Base-by-base conservation (phyloP, 2,888 invertebrate genomes). In the Exephanes ischioxanthus region DNA sequence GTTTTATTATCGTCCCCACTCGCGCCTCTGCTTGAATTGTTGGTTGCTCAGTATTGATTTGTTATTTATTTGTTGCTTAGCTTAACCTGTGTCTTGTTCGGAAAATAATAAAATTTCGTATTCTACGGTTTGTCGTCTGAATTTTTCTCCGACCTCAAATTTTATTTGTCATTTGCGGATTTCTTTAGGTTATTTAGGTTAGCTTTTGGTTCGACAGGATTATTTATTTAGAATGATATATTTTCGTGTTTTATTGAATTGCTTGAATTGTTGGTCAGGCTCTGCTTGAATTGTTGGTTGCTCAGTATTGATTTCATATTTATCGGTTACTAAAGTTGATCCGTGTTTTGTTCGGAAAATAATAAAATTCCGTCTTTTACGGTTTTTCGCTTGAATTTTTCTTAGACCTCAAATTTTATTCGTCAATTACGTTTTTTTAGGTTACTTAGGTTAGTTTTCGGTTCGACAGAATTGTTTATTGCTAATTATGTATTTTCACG, bases 391-490 rank as follows among this genome's bases (percentile, higher is more conserved):
- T 68, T 22, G 41, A 9, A 66, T 55, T 30, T 70, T 22, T 51
- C n/a, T 66, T 53, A 3, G 19, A 5, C 5, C 48, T 19, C 11
- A 14, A 58, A 45, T 4, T 66, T 58, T 67, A 45, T 55, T 41
- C 41, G 30, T 14, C 61, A 5, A 14, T 30, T 5, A 26, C 61
- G 16, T 3, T 11, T 61, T 61, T 30, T 61, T 26, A 58, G 61
- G 61, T 61, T 61, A 30, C 16, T 61, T 26, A 16, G 61, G 61
- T 61, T 61, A 61, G 30, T 61, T 61, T 61, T 11, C 16, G 16
- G 14, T 61, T 26, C 61, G 1, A 30, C 26, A 2, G 58, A n/a
- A n/a, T 53, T n/a, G n/a, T 53, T 53, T n/a, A 16, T 61, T 61
- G 14, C 2, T 2, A 16, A 30, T 61, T 30, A 16, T 61, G 3